Conservation (phyloP, 2,113 vertebrate species). For the Micronisus gabar region DNA sequence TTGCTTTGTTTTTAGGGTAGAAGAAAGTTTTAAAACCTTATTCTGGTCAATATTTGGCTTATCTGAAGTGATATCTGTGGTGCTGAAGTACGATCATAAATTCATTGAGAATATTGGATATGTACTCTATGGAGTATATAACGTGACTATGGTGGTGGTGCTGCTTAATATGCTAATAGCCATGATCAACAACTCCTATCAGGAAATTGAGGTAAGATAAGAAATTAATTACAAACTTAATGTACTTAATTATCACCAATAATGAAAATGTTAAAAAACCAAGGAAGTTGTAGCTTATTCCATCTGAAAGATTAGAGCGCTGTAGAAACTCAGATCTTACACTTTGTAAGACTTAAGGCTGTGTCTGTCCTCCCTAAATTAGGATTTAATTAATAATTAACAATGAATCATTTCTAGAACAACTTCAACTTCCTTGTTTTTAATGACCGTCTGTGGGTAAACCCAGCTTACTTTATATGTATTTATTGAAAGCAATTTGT, state of each 20-base stretch:
- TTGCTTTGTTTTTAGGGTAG: conserved; percentile 82
- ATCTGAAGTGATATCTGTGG: conserved; percentile 97
- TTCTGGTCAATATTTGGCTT: conserved; percentile 99
- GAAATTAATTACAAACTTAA: background rate
- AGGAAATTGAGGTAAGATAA: conserved; percentile 93
- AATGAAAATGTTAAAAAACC: background rate
- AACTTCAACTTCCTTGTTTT: background rate
- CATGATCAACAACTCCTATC: conserved; percentile 99
- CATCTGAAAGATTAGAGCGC: background rate
- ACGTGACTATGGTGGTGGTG: conserved; percentile 98
- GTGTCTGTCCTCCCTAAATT: background rate
- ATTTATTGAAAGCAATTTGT: background rate
- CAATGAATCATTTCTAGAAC: background rate
- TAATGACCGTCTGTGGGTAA: background rate
- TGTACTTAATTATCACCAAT: background rate
- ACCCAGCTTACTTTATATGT: background rate
- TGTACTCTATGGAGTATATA: conserved; percentile 94
- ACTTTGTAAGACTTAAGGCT: background rate
- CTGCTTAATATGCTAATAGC: conserved; percentile 98
- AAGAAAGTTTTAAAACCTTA: conserved; percentile 98
- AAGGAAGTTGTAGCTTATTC: background rate
- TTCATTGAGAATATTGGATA: conserved; percentile 99
- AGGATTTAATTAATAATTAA: background rate
- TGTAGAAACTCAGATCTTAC: background rate
- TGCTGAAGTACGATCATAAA: conserved; percentile 96